A percentile compares a stretch with the other conserved stretches of the same genome.
phyloP scores from a whole-genome alignment of 2,888 invertebrate species.

The Loripinus fragilis region DNA sequence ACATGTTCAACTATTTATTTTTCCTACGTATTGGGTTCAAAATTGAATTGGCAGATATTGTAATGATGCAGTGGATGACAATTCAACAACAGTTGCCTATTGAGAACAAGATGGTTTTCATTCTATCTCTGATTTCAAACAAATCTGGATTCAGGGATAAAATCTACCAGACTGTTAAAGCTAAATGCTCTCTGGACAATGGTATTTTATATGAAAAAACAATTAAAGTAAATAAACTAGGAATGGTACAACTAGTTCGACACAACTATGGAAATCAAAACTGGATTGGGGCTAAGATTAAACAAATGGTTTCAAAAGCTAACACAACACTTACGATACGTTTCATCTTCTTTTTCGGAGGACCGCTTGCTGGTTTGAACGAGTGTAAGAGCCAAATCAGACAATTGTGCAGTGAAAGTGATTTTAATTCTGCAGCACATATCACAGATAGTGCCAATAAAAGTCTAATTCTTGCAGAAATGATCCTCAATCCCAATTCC shows the following conservation, averaged over 20 bases:
- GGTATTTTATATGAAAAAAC: neutral
- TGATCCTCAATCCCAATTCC: no score
- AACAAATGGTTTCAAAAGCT: no score
- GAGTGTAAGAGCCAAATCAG: no score
- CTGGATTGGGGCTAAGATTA: no score
- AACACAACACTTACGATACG: no score
- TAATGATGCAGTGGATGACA: slow-evolving; percentile 3
- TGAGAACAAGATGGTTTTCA: neutral
- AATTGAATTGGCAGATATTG: neutral
- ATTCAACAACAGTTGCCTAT: neutral
- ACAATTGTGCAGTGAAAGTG: no score
- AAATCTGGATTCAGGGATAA: neutral
- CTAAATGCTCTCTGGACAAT: neutral
- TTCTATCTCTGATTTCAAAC: slow-evolving; percentile 5
- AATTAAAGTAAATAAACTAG: neutral
- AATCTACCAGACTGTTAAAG: neutral
- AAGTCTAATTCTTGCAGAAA: no score
- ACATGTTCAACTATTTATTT: neutral
- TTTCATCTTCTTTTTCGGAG: no score
- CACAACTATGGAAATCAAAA: slow-evolving; percentile 21
- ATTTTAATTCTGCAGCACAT: no score
- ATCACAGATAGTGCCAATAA: no score
- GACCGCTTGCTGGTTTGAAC: no score
- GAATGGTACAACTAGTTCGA: neutral
- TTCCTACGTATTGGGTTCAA: neutral